These are phyloP conservation scores for Scaptomyza caliginosa DNA, from an alignment of 2,888 invertebrate species.

Conservation along the genomic window DNA sequence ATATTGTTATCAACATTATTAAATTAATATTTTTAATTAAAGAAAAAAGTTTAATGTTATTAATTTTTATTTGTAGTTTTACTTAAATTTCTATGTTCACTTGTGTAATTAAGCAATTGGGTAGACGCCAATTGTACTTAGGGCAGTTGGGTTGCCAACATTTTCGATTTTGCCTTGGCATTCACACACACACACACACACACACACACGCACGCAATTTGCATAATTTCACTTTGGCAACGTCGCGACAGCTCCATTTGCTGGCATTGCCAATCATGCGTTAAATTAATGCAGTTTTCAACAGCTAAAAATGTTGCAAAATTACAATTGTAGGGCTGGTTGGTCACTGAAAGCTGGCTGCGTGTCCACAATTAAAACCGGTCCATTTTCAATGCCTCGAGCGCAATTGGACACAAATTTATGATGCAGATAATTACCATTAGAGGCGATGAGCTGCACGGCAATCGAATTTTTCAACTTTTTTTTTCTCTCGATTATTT, in stretches of 20 bases:
- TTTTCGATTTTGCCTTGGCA: constrained; percentile 9
- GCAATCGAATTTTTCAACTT: constrained; percentile 20
- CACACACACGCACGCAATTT: constrained; percentile 46
- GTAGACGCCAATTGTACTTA: constrained; percentile 21
- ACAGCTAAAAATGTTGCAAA: constrained; percentile 37
- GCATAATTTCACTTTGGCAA: constrained; percentile 67
- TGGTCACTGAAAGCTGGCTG: constrained; percentile 1
- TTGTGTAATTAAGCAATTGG: constrained; percentile 56
- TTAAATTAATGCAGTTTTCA: constrained; percentile 77
- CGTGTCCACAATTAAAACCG: constrained; percentile 55
- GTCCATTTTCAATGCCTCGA: constrained; percentile 47
- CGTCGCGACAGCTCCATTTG: constrained; percentile 34
- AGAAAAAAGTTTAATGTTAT: too few species aligned
- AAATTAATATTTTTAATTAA: neutral
- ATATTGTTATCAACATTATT: too few species aligned
- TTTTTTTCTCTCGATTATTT: constrained; percentile 2
- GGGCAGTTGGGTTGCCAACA: constrained; percentile 9
- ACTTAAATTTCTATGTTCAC: constrained; percentile 14
- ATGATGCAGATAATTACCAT: constrained; percentile 78
- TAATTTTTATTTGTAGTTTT: neutral
- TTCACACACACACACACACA: constrained; percentile 3
- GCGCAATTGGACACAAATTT: constrained; percentile 69
- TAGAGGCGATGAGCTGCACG: constrained; percentile 45
- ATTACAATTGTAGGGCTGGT: neutral
- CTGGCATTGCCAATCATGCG: constrained; percentile 71